Evolutionary conservation across 2,888 invertebrate species (phyloP).

Genomic region (Drosophila siamana): DNA sequence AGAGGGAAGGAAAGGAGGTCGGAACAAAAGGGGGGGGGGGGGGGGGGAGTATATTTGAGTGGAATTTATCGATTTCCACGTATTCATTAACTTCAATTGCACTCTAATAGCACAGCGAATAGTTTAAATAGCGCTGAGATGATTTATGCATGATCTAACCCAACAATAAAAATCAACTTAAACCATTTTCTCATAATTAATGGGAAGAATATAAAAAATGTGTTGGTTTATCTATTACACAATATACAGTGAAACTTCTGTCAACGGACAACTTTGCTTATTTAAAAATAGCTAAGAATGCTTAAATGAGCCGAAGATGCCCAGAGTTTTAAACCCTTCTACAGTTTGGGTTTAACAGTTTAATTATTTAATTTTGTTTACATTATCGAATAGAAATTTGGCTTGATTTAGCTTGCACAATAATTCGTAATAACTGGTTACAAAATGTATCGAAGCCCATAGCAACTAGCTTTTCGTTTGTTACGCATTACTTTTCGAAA

Average conservation of each 20-base stretch:
- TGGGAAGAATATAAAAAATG: too few relatives aligned
- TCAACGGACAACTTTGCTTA: too few relatives aligned
- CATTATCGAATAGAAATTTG: too few relatives aligned
- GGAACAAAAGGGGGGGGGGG: conserved; percentile 10
- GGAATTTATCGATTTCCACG: conserved; percentile 19
- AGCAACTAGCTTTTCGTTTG: conserved; percentile 23
- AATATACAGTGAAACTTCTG: not conserved
- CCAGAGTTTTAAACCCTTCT: too few relatives aligned
- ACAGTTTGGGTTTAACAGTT: too few relatives aligned
- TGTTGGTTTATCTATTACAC: not conserved
- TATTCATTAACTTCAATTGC: conserved; percentile 22
- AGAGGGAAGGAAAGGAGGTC: conserved; percentile 6
- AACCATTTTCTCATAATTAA: not conserved
- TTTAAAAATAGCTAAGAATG: too few relatives aligned
- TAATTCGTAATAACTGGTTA: too few relatives aligned
- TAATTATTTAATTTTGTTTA: too few relatives aligned
- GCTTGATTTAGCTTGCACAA: too few relatives aligned
- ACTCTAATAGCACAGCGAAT: not conserved
- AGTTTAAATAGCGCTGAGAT: conserved; percentile 2
- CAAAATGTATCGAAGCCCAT: not conserved
- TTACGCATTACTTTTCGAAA: not conserved
- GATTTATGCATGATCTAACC: not conserved
- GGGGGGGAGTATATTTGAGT: not conserved
- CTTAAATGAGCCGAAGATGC: too few relatives aligned
- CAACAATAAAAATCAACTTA: conserved; percentile 4